A percentile compares a stretch with the other conserved stretches of the same genome.
These are phyloP conservation scores for Drosophila rhopaloa DNA, from an alignment of 1,140 invertebrate genomes.

Conservation along the genomic window DNA sequence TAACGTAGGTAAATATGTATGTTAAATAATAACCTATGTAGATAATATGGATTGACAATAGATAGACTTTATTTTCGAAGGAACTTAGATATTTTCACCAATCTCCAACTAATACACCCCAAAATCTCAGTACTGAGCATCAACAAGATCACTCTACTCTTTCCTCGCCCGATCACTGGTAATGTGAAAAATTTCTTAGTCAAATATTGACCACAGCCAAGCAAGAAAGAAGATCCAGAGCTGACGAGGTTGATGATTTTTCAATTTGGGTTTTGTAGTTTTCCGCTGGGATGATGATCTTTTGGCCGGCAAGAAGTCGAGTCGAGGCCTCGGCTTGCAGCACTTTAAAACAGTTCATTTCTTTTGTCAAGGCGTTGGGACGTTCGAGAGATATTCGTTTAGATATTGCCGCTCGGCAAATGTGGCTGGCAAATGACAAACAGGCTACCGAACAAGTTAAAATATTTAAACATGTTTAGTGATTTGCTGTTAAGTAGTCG, in stretches of 20 bases:
- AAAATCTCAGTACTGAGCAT: neutral
- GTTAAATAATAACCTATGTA: too few species aligned
- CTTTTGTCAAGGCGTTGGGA: slow-evolving; percentile 74
- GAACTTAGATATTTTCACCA: too few species aligned
- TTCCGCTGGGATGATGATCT: slow-evolving; percentile 61
- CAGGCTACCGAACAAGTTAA: slow-evolving; percentile 66
- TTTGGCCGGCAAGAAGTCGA: neutral
- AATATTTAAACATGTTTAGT: slow-evolving; percentile 83
- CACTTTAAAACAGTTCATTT: slow-evolving; percentile 83
- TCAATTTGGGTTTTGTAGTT: slow-evolving; percentile 83
- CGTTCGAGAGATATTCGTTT: slow-evolving; percentile 44
- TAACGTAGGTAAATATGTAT: too few species aligned
- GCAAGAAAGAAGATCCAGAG: slow-evolving; percentile 49
- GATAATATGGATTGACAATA: too few species aligned
- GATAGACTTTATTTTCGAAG: too few species aligned
- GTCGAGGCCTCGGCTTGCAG: slow-evolving; percentile 36
- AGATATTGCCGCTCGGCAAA: slow-evolving; percentile 75
- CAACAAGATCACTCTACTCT: slow-evolving; percentile 50
- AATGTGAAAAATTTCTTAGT: slow-evolving; percentile 83
- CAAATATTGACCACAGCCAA: slow-evolving; percentile 73
- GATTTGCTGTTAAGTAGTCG: slow-evolving; percentile 81
- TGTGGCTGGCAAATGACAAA: slow-evolving; percentile 58
- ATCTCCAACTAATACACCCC: neutral
- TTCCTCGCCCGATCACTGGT: slow-evolving; percentile 60
- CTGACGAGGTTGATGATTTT: slow-evolving; percentile 81